Evolutionary conservation across 1,140 invertebrate species (phyloP), one percentile per base, ranked within the genome.

Genomic region (Drosophila nasuta): DNA sequence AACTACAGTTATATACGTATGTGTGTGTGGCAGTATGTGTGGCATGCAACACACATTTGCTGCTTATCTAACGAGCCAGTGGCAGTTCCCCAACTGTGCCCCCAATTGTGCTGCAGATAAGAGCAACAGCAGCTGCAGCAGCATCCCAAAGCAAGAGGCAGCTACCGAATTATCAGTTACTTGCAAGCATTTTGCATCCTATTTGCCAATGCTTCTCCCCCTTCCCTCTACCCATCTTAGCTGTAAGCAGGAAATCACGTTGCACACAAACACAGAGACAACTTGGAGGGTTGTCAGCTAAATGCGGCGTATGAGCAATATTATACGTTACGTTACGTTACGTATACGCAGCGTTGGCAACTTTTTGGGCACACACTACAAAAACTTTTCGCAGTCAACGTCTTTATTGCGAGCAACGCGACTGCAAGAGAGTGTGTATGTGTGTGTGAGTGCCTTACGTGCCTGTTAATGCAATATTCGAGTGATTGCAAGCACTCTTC

Each of bases 381-480:
- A 85, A 86, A 85, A 79, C 60, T 83, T 88, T 81, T 68, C 75
- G 46, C 35, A 38, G 35, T 10, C 35, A 38, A 90, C 87, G 83
- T 91, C 88, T 91, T 91, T 89, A 88, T 91, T 74, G 79, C 79
- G 13, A 57, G 6, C 7, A 38, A 43, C 58, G 79, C 60, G 73
- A 58, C 54, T 15, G 15, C 15, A 0, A 71, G 52, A 64, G 58
- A 30, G 15, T 15, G 15, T 15, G 54, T 66, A 54, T 65, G 67
- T 54, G 63, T 43, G 52, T 52, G 72, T 73, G 48, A 65, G 69
- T 59, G 72, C 79, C 65, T 89, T 88, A 88, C 85, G 85, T 88
- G 85, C 81, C 86, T 89, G 85, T 89, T 89, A 91, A 91, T 91
- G 80, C 80, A 91, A 91, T 91, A 91, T 91, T 91, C 90, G 91